These are phyloP conservation scores for Willowsia nigromaculata DNA, from an alignment of 2,888 invertebrate species.

Conservation along the genomic window DNA sequence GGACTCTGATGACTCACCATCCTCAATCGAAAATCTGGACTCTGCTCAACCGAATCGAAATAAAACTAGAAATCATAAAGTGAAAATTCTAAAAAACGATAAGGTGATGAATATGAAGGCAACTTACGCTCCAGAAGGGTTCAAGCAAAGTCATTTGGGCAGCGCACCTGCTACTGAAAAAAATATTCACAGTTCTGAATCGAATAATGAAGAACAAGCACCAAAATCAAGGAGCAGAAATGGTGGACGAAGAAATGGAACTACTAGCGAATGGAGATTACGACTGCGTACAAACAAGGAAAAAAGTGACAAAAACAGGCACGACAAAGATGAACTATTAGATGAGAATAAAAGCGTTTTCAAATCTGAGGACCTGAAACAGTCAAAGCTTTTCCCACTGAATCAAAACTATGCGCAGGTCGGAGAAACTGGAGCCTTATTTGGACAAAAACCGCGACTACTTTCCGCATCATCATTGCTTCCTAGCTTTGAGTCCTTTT, in stretches of 20 bases:
- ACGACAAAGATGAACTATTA: neutral
- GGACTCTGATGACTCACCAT: neutral
- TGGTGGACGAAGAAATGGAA: neutral
- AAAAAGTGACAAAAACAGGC: neutral
- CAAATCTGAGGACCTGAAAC: neutral
- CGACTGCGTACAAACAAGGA: neutral
- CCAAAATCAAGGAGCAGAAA: neutral
- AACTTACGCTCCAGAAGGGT: constrained; percentile 13
- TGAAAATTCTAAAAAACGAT: constrained; percentile 49
- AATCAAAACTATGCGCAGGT: neutral
- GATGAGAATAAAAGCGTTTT: neutral
- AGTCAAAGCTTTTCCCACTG: neutral
- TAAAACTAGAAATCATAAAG: neutral
- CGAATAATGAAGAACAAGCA: neutral
- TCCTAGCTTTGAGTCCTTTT: constrained; percentile 13
- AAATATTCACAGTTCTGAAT: neutral
- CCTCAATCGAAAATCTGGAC: neutral
- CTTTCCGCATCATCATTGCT: constrained; percentile 19
- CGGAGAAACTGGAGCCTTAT: neutral
- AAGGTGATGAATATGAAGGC: constrained; percentile 50
- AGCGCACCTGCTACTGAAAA: neutral
- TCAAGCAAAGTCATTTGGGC: neutral
- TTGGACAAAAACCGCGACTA: constrained; percentile 2
- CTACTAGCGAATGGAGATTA: neutral
- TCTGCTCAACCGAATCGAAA: neutral